These are phyloP conservation scores for Hemibagrus guttatus DNA, from an alignment of 2,797 vertebrate genomes.

Conservation along the genomic window DNA sequence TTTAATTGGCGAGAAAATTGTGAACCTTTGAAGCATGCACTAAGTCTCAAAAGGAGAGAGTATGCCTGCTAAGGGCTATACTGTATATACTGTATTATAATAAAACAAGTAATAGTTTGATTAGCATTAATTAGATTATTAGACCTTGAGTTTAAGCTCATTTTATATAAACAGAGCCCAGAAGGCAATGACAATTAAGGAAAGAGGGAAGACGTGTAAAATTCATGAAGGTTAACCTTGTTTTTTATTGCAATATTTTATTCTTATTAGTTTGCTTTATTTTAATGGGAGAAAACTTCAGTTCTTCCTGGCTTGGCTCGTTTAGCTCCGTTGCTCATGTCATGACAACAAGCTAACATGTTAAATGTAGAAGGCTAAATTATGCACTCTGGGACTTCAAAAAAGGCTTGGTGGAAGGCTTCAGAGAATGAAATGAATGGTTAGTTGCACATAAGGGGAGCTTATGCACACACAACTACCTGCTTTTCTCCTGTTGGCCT, in stretches of 20 bases:
- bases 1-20: slow-evolving; percentile 70
- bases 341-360: slow-evolving; percentile 23
- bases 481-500: neutral
- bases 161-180: slow-evolving; percentile 3
- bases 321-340: slow-evolving; percentile 35
- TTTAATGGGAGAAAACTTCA: slow-evolving; percentile 26
- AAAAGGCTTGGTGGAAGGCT: slow-evolving; percentile 3
- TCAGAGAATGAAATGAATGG: slow-evolving; percentile 53
- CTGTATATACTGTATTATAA: slow-evolving; percentile 11
- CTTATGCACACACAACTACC: neutral
- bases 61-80: slow-evolving; percentile 1
- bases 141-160: slow-evolving; percentile 35
- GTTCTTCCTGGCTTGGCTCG: slow-evolving; percentile 37
- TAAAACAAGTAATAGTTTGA: slow-evolving; percentile 48
- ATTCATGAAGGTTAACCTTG: slow-evolving; percentile 35
- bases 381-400: slow-evolving; percentile 54
- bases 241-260: slow-evolving; percentile 11
- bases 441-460: slow-evolving; percentile 52
- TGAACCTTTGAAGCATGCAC: slow-evolving; percentile 47
- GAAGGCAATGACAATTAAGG: slow-evolving; percentile 7
- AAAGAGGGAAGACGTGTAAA: slow-evolving; percentile 14
- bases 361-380: slow-evolving; percentile 49
- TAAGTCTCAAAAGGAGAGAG: slow-evolving; percentile 61
- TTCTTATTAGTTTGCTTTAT: slow-evolving; percentile 23
- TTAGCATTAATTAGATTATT: neutral